Percentiles rank a stretch among this genome's conserved stretches.
Evolutionary conservation across 2,888 invertebrate species (phyloP).

Genomic region (Phyllotreta cruciferae): DNA sequence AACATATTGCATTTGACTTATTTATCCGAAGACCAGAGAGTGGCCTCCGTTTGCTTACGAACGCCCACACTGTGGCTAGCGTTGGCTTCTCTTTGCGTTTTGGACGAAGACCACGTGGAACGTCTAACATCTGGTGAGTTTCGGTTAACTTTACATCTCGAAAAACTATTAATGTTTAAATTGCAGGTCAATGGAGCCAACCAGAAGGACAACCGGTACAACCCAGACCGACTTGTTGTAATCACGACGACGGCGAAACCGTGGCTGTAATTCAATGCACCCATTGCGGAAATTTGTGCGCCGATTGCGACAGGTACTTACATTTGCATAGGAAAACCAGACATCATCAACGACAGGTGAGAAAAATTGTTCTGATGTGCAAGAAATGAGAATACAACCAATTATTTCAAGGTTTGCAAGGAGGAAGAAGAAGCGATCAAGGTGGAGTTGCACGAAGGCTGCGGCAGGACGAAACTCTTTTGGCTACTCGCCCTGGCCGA

Average conservation of each 20-base stretch:
- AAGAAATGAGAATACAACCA: too few species aligned
- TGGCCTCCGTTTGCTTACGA: conserved; percentile 79
- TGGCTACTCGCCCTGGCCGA: conserved; percentile 94
- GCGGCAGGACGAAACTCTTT: conserved; percentile 93
- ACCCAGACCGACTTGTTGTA: conserved; percentile 85
- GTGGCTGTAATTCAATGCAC: conserved; percentile 92
- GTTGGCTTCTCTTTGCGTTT: conserved; percentile 89
- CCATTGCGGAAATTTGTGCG: conserved; percentile 90
- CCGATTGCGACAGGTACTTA: conserved; percentile 94
- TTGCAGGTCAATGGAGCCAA: conserved; percentile 79
- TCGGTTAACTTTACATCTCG: background rate
- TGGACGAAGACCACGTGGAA: conserved; percentile 91
- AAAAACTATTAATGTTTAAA: conserved; percentile 7
- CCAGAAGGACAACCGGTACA: conserved; percentile 65
- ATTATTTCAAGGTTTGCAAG: conserved; percentile 76
- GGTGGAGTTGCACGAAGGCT: conserved; percentile 96
- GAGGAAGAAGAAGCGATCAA: conserved; percentile 96
- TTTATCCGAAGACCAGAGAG: conserved; percentile 76
- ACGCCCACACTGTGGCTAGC: conserved; percentile 91
- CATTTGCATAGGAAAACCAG: conserved; percentile 90
- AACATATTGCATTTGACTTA: conserved; percentile 85
- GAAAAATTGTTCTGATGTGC: too few species aligned
- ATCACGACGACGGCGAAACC: conserved; percentile 96
- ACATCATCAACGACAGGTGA: conserved; percentile 81
- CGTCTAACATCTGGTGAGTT: conserved; percentile 70